These are phyloP conservation scores for Aeoliscus strigatus DNA, from an alignment of 2,797 vertebrate genomes.

Conservation along the genomic window DNA sequence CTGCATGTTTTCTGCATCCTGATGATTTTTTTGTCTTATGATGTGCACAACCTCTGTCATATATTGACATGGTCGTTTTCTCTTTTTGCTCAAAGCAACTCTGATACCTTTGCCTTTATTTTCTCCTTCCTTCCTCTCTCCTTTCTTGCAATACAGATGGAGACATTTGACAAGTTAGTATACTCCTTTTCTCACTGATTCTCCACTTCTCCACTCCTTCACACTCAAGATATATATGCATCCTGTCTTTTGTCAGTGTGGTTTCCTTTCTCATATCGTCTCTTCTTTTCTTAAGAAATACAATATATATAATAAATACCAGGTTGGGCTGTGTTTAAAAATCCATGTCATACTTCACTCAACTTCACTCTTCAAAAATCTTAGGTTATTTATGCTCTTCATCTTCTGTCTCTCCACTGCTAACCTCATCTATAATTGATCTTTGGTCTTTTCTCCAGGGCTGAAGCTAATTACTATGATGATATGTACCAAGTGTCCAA, in stretches of 20 bases:
- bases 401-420: slow-evolving; percentile 8
- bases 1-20: slow-evolving; percentile 46
- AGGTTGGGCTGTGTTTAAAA: slow-evolving; percentile 1
- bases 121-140: slow-evolving; percentile 47
- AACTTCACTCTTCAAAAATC: background rate
- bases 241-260: background rate
- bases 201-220: slow-evolving; percentile 19
- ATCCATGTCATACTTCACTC: background rate
- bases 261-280: background rate
- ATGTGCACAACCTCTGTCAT: slow-evolving; percentile 19
- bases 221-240: slow-evolving; percentile 1
- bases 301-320: no score
- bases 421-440: slow-evolving; percentile 18
- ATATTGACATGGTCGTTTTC: slow-evolving; percentile 27
- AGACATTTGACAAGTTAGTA: slow-evolving; percentile 96
- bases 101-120: slow-evolving; percentile 51
- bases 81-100: slow-evolving; percentile 32
- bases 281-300: no score
- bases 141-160: slow-evolving; percentile 80
- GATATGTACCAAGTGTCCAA: slow-evolving; percentile 68
- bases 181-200: slow-evolving; percentile 39
- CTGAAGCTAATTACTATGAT: slow-evolving; percentile 66
- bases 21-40: slow-evolving; percentile 15
- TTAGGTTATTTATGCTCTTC: background rate
- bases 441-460: slow-evolving; percentile 63